Conservation (phyloP, 2,888 invertebrate genomes). For the Euphydryas editha region DNA sequence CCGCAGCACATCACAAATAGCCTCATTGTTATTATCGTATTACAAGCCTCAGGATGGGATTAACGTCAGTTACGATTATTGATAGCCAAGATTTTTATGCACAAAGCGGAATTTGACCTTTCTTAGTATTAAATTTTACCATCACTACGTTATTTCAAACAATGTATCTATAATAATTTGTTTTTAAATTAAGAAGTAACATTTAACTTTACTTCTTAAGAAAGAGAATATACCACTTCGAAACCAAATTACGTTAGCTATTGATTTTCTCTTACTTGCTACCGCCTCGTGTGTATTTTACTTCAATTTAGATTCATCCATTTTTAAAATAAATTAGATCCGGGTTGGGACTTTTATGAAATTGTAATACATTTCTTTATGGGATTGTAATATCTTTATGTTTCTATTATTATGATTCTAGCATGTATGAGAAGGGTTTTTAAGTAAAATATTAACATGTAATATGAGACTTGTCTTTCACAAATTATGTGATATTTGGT, state of each 20-base stretch:
- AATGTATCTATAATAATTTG: constrained; percentile 27
- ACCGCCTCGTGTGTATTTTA: constrained; percentile 42
- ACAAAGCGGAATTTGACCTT: constrained; percentile 48
- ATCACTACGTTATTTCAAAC: constrained; percentile 21
- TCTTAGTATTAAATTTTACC: constrained; percentile 47
- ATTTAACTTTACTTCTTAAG: constrained; percentile 39
- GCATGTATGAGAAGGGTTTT: too few relatives aligned
- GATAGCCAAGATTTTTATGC: constrained; percentile 39
- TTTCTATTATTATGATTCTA: constrained; percentile 10
- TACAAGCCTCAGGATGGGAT: constrained; percentile 31
- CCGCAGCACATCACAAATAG: constrained; percentile 20
- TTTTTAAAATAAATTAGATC: constrained; percentile 50
- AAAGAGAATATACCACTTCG: constrained; percentile 28
- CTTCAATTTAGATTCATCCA: constrained; percentile 46
- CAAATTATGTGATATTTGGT: too few relatives aligned
- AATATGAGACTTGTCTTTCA: too few relatives aligned
- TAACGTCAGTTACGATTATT: constrained; percentile 40
- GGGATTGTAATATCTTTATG: constrained; percentile 36
- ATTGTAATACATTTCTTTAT: constrained; percentile 42
- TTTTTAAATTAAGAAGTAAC: constrained; percentile 21
- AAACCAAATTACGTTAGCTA: constrained; percentile 31
- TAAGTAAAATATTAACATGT: too few relatives aligned
- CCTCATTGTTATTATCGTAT: constrained; percentile 34
- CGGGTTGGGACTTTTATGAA: constrained; percentile 44
- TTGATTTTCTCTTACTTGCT: constrained; percentile 36